phyloP scores from a whole-genome alignment of 2,888 invertebrate species.

The Tenthredo mesomela region DNA sequence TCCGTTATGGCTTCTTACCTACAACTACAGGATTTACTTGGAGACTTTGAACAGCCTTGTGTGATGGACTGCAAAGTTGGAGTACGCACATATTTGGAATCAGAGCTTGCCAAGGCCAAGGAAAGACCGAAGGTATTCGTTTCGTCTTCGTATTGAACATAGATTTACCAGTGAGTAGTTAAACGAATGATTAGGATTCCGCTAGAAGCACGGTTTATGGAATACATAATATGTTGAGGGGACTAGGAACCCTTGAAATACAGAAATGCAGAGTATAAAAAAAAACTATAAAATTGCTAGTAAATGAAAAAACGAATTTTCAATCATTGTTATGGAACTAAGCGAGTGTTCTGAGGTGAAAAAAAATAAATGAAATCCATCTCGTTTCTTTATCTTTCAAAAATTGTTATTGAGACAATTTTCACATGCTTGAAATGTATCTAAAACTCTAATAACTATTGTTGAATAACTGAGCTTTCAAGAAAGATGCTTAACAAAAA shows the following conservation, averaged over 20 bases:
- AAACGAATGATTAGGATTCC: neutral
- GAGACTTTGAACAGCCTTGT: constrained; percentile 94
- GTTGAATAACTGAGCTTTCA: neutral
- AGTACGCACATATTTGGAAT: constrained; percentile 95
- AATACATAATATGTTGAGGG: neutral
- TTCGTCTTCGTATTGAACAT: constrained; percentile 50
- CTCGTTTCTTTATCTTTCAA: neutral
- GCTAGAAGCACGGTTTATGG: neutral
- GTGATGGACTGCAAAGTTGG: constrained; percentile 99
- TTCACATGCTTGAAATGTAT: neutral
- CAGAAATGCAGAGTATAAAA: neutral
- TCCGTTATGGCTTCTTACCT: constrained; percentile 82
- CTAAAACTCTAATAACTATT: neutral
- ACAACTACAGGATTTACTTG: constrained; percentile 94
- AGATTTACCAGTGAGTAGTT: constrained; percentile 16
- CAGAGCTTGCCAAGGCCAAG: constrained; percentile 96
- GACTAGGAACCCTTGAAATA: constrained; percentile 1
- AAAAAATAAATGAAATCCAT: neutral
- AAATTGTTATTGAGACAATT: neutral
- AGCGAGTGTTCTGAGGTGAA: neutral
- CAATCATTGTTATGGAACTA: neutral
- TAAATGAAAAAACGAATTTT: neutral
- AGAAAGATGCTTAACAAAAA: neutral
- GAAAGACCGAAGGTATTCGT: constrained; percentile 92
- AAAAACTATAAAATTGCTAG: neutral